phyloP scores from a whole-genome alignment of 2,888 invertebrate genomes.

The Marasmarcha lunaedactyla region DNA sequence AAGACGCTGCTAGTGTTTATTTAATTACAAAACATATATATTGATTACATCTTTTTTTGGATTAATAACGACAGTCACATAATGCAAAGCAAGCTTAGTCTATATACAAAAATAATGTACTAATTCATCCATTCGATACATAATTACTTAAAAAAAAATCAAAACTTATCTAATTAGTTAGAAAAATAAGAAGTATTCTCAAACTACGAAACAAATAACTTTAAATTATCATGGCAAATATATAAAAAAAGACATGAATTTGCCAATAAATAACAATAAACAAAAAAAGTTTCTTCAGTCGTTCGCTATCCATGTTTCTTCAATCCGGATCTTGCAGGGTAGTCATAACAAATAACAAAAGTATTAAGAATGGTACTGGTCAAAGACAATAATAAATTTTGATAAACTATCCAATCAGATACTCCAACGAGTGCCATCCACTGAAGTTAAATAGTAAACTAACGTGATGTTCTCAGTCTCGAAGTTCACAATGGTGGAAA shows the following conservation, averaged over 20 bases:
- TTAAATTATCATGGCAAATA: neutral
- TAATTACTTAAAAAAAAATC: slow-evolving; percentile 16
- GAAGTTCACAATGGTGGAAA: slow-evolving; percentile 94
- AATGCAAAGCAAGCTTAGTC: slow-evolving; percentile 61
- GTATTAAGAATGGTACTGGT: neutral
- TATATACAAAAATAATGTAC: slow-evolving; percentile 51
- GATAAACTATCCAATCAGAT: neutral
- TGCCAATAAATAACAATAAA: slow-evolving; percentile 51
- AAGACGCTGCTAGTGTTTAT: too few species aligned
- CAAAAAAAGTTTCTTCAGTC: neutral
- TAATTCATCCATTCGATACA: slow-evolving; percentile 18
- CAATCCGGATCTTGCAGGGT: neutral
- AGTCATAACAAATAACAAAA: neutral
- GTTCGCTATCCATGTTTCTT: neutral
- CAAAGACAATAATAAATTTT: neutral
- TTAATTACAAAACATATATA: slow-evolving; percentile 12
- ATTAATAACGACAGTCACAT: slow-evolving; percentile 66
- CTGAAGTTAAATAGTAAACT: slow-evolving; percentile 43
- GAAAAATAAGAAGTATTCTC: too few species aligned
- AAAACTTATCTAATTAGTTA: slow-evolving; percentile 6
- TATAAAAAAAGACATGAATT: slow-evolving; percentile 42
- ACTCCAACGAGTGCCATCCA: too few species aligned
- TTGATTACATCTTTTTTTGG: slow-evolving; percentile 27
- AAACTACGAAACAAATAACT: slow-evolving; percentile 16
- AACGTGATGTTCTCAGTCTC: slow-evolving; percentile 93